Percentiles rank a stretch among this genome's conserved stretches.
Evolutionary conservation across 2,888 invertebrate species (phyloP).

Genomic region (Epinotia demarniana): DNA sequence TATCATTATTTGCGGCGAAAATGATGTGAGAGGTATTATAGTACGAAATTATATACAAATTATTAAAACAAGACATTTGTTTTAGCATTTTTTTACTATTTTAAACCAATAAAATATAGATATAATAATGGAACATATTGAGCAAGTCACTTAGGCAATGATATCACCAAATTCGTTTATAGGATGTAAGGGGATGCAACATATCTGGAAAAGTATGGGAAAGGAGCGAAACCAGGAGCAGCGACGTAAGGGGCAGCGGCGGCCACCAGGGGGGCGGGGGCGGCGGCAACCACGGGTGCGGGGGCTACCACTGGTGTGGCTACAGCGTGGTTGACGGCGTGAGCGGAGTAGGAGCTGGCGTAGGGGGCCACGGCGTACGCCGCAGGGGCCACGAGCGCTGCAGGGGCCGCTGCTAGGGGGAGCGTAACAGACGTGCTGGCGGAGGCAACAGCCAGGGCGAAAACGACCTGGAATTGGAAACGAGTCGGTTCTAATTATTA

Average conservation of each 20-base stretch:
- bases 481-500: background rate
- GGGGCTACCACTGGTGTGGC: conserved; percentile 86
- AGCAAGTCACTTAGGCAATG: conserved; percentile 81
- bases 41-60: background rate
- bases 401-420: conserved; percentile 69
- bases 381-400: conserved; percentile 83
- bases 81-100: conserved; percentile 9
- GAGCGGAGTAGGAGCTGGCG: conserved; percentile 90
- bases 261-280: conserved; percentile 54
- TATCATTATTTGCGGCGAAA: background rate
- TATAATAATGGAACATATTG: conserved; percentile 54
- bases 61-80: conserved; percentile 4
- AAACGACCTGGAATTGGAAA: conserved; percentile 72
- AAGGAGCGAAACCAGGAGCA: conserved; percentile 48
- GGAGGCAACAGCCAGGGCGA: conserved; percentile 69
- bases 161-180: conserved; percentile 77
- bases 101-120: conserved; percentile 22
- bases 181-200: conserved; percentile 69
- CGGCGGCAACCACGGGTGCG: conserved; percentile 62
- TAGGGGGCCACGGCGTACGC: conserved; percentile 88
- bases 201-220: conserved; percentile 64
- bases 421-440: conserved; percentile 69
- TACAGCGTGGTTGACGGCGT: conserved; percentile 89
- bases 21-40: no score
- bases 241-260: conserved; percentile 53